Evolutionary conservation across 2,888 invertebrate species (phyloP), one percentile per base, ranked within the genome.

Genomic region (Latheticus oryzae): DNA sequence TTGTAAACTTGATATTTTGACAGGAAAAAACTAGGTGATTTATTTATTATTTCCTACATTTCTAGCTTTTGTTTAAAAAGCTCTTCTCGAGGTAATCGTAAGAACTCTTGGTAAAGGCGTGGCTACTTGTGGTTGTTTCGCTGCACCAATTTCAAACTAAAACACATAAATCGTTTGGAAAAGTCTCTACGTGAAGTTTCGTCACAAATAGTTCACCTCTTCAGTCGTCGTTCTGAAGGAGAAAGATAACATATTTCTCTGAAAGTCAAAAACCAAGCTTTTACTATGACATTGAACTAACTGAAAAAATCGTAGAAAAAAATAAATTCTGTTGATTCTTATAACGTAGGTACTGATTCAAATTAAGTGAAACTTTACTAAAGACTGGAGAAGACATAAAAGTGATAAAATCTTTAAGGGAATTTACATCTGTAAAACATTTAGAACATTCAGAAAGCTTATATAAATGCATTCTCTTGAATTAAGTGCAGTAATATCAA

Each of bases 331-430:
- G 11, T 42, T 11, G 26, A 37, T 37, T 42, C n/a, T n/a, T n/a
- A n/a, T n/a, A n/a, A n/a, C n/a, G n/a, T n/a, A n/a, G n/a, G n/a
- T n/a, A n/a, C 9, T 11, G 8, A 16, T 11, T 26, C 58, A 52
- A 62, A 62, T 64, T 64, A 64, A 62, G 60, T 64, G 62, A 48
- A 56, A n/a, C n/a, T n/a, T n/a, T n/a, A n/a, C n/a, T n/a, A n/a
- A 61, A 53, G 40, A 37, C 32, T 54, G 48, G 47, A 40, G 55
- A 53, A 56, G 53, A 50, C 51, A 56, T 64, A 58, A 64, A 64
- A 56, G 42, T 45, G 64, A 64, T 64, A 64, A 52, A 58, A 64
- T 64, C 64, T 64, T 52, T 33, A 50, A 32, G 33, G 26, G 58
- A 28, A 54, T 52, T 38, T 63, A 59, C 57, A 57, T 57, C 61